A percentile compares a stretch with the other conserved stretches of the same genome.
These are phyloP conservation scores for Limosa lapponica DNA, from an alignment of 2,797 vertebrate genomes.

Conservation along the genomic window DNA sequence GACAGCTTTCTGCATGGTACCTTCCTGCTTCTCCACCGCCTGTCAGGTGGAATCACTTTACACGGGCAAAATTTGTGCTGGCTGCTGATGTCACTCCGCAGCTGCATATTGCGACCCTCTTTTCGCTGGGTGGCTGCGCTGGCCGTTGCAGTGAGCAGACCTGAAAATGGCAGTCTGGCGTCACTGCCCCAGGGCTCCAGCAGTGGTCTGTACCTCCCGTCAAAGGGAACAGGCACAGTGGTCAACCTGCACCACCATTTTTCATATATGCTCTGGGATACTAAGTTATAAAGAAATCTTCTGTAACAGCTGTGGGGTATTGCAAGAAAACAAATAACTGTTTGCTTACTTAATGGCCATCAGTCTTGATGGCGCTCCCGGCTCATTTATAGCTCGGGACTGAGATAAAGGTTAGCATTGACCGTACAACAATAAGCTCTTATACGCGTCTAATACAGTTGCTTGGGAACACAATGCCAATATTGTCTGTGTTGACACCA, in stretches of 20 bases:
- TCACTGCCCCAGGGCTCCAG: not conserved
- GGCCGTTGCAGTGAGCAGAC: not conserved
- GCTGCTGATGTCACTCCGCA: not conserved
- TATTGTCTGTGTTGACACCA: conserved; percentile 37
- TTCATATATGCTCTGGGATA: not conserved
- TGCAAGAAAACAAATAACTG: conserved; percentile 37
- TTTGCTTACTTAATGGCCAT: conserved; percentile 47
- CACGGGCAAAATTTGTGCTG: fast-evolving
- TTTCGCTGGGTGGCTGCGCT: not conserved
- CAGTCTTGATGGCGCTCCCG: not conserved
- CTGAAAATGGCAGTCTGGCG: not conserved
- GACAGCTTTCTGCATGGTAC: not conserved
- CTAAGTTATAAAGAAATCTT: not conserved
- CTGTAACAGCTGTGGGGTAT: conserved; percentile 25
- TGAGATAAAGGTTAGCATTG: conserved; percentile 30
- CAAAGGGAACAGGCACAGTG: fast-evolving
- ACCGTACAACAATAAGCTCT: conserved; percentile 6
- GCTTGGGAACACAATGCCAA: conserved; percentile 57
- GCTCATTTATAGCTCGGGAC: not conserved
- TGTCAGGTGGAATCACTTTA: not conserved
- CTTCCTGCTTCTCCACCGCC: not conserved
- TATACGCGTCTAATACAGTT: conserved; percentile 32
- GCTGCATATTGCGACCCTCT: not conserved
- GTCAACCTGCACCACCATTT: not conserved
- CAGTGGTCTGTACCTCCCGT: not conserved